These are phyloP conservation scores for Antigone vipio DNA, from an alignment of 2,113 vertebrate species.

Conservation along the genomic window DNA sequence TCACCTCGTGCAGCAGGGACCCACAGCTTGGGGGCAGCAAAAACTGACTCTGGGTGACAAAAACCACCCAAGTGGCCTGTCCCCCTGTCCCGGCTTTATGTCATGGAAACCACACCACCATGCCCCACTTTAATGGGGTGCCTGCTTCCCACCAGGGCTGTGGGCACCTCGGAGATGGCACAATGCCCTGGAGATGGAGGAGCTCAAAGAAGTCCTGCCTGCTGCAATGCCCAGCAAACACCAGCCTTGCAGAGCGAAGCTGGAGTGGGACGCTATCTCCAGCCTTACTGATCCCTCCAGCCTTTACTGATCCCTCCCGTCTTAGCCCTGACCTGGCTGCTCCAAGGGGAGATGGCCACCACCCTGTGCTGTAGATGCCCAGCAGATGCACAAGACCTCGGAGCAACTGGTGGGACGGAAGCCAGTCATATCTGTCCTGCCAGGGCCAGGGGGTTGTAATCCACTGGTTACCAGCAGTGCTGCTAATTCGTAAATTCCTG, in stretches of 20 bases:
- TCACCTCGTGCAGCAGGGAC: rapidly evolving
- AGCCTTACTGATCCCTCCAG: neutral
- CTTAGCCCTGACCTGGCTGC: neutral
- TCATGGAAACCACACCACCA: neutral
- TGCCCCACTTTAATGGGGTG: neutral
- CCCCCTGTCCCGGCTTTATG: neutral
- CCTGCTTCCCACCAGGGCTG: neutral
- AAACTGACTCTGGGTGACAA: neutral
- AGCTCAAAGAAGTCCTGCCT: neutral
- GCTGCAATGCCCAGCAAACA: neutral
- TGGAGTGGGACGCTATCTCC: neutral
- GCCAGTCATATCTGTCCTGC: neutral
- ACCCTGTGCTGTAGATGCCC: neutral
- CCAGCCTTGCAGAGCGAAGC: neutral
- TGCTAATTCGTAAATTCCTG: neutral
- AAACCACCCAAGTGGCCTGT: rapidly evolving
- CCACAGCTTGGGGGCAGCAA: neutral
- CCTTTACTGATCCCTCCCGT: neutral
- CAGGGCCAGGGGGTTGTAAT: neutral
- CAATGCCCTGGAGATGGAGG: neutral
- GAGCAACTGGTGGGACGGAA: neutral
- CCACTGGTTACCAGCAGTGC: neutral
- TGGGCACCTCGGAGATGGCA: neutral
- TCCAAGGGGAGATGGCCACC: neutral
- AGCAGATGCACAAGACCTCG: neutral